Evolutionary conservation across 2,113 vertebrate species (phyloP), one percentile per base, ranked within the genome.

Genomic region (Blennius ocellaris): DNA sequence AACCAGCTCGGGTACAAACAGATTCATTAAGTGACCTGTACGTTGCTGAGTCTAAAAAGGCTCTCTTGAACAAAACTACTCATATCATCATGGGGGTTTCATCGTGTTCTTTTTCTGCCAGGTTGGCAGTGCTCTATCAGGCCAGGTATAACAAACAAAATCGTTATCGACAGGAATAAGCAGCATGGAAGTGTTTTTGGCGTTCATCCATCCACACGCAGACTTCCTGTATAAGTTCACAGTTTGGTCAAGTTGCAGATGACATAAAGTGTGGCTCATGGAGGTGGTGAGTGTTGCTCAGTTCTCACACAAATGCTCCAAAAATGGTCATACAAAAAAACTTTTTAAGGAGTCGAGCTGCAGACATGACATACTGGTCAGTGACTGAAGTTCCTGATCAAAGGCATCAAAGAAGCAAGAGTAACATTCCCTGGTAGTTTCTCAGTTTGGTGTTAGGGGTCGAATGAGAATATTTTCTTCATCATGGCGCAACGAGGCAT

Each of bases 331-430:
- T n/a, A 36, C 11, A 40, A 76, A 40, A 76, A 38, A 48, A 48
- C 45, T 48, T 11, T 9, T 44, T 11, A 9, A 47, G 14, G 6
- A 14, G 11, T 4, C 11, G 14, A 47, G 11, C 3, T 14, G 14
- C 8, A 3, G 57, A 59, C 62, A n/a, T 38, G 47, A 75, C 40
- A 11, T 49, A 66, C 10, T 17, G 12, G 21, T 61, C n/a, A n/a
- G 7, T 47, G 43, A 45, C 53, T 39, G 52, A 38, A 62, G 64
- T 43, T 48, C 7, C 16, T 59, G 58, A 81, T 85, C 72, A 87
- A 81, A 85, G 69, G 38, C 38, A 12, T 44, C 48, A 8, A 10
- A 53, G 51, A 48, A 54, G 70, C 11, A 37, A 21, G 21, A 68
- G 30, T 11, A 43, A n/a, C 54, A 67, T 59, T 63, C 52, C 55